phyloP scores from a whole-genome alignment of 2,888 invertebrate genomes.

The Salpingus planirostris region DNA sequence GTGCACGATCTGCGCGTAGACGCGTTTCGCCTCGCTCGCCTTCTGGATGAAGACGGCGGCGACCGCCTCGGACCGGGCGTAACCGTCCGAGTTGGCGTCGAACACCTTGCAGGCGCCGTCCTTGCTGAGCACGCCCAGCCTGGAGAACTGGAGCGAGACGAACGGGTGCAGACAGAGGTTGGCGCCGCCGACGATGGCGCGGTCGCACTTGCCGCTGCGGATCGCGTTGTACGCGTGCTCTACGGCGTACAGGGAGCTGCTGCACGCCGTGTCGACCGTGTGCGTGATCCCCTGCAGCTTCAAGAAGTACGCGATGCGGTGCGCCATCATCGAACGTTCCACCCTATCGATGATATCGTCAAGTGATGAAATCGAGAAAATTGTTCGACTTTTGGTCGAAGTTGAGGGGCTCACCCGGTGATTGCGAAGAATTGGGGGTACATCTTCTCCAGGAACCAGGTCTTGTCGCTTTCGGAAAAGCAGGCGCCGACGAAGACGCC shows the following conservation, averaged over 20 bases:
- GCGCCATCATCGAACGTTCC: conserved; percentile 85
- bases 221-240: conserved; percentile 74
- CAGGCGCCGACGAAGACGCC: conserved; percentile 75
- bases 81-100: conserved; percentile 75
- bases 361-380: too few relatives aligned
- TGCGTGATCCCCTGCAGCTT: conserved; percentile 85
- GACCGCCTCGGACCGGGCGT: conserved; percentile 74
- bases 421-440: conserved; percentile 47
- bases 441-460: conserved; percentile 63
- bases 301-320: conserved; percentile 81
- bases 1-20: conserved; percentile 39
- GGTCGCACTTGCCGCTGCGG: conserved; percentile 72
- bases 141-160: conserved; percentile 78
- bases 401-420: conserved; percentile 48
- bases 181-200: conserved; percentile 82
- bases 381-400: too few relatives aligned
- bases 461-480: conserved; percentile 68
- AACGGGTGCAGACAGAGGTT: conserved; percentile 82
- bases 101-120: conserved; percentile 88
- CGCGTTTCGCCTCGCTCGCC: conserved; percentile 42
- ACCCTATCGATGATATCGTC: too few relatives aligned
- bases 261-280: conserved; percentile 87
- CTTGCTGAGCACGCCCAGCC: conserved; percentile 69
- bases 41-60: conserved; percentile 65
- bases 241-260: conserved; percentile 82